These are phyloP conservation scores for Lagocephalus sceleratus DNA, from an alignment of 2,797 vertebrate species.

Conservation along the genomic window DNA sequence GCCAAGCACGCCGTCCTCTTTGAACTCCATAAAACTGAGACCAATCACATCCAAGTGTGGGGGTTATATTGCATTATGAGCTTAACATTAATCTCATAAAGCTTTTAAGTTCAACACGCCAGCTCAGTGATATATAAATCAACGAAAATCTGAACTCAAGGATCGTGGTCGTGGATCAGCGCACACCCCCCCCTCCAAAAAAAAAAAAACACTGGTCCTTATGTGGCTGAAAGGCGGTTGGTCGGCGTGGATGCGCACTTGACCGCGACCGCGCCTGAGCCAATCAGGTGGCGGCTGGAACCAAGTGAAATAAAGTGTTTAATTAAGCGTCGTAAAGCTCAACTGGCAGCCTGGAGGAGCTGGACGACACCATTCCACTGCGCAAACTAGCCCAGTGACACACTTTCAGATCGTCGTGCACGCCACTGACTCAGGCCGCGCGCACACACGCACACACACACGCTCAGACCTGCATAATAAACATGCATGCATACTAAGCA, in stretches of 20 bases:
- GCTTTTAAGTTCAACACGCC: background rate
- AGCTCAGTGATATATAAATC: background rate
- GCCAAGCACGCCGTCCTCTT: too few species aligned
- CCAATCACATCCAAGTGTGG: background rate
- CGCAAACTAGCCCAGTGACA: slow-evolving; percentile 74
- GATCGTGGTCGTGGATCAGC: background rate
- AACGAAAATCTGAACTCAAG: background rate
- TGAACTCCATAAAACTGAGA: background rate
- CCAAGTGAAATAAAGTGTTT: slow-evolving; percentile 71
- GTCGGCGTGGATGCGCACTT: slow-evolving; percentile 37
- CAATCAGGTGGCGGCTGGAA: slow-evolving; percentile 52
- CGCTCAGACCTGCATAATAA: slow-evolving; percentile 44
- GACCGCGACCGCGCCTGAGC: slow-evolving; percentile 45
- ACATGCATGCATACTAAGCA: slow-evolving; percentile 14
- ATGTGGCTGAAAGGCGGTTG: too few species aligned
- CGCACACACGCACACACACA: background rate
- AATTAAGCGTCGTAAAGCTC: slow-evolving; percentile 74
- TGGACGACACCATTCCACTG: slow-evolving; percentile 48
- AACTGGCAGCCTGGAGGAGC: slow-evolving; percentile 65
- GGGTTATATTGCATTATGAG: background rate
- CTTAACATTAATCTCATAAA: slow-evolving; percentile 1
- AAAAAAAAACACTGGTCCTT: too few species aligned
- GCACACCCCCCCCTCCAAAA: too few species aligned
- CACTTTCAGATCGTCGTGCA: slow-evolving; percentile 66
- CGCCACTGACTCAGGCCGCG: slow-evolving; percentile 35